Evolutionary conservation across 2,888 invertebrate genomes (phyloP), one percentile per base, ranked within the genome.

Genomic region (Bruchidius siliquastri): DNA sequence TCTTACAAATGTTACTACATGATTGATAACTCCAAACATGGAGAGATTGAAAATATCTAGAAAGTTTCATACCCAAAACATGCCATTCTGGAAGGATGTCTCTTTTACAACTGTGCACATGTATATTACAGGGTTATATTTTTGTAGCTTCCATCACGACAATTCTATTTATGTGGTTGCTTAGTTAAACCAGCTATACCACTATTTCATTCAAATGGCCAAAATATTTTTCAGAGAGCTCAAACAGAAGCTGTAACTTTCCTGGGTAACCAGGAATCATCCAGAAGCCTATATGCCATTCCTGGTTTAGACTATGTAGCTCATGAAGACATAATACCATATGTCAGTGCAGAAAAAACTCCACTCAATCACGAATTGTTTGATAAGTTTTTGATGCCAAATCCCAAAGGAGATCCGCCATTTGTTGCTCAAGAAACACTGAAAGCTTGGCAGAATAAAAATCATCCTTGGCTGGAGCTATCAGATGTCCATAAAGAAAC

Each of bases 231-330:
- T 30, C 87, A 96, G 97, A 91, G 98, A 82, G 97, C 98, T n/a
- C 98, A 98, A 88, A 96, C 98, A 2, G 98, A 98, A 88, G 96
- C 98, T 4, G 98, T 98, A 0, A 98, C 98, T 0, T 98, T 99
- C 87, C 89, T 99, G 71, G 97, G 98, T 21, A 97, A 96, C 86
- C 97, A 97, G 86, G 97, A 98, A 85, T 96, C 96, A 20, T 96
- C 96, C 82, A 91, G 97, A 74, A 97, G 97, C 83, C 88, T 98
- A 49, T 98, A 98, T 86, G 97, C 98, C 0, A 97, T 98, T 83
- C 98, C 98, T 8, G 99, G 99, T 0, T 87, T 99, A 77, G 99
- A 99, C 88, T 99, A 99, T 86, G 98, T 99, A 13, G 96, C 97
- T 0, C 99, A 99, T 83, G 97, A 98, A 83, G 99, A 99, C 87